A percentile compares a stretch with the other conserved stretches of the same genome.
Evolutionary conservation across 1,140 invertebrate species (phyloP).

Genomic region (Bombus breviceps): DNA sequence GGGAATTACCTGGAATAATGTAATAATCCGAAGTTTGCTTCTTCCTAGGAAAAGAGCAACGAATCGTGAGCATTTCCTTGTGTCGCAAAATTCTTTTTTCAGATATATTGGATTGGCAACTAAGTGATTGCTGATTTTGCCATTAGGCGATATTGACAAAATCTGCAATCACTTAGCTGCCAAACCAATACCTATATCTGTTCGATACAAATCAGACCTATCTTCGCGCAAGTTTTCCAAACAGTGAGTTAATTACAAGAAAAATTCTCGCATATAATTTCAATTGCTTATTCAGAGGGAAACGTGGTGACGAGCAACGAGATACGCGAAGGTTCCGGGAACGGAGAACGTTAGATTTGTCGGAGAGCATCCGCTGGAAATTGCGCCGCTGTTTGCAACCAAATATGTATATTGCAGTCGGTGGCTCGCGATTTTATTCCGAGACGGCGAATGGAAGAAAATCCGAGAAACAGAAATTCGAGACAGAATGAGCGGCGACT

Average conservation of each 20-base stretch:
- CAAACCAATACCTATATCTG: too few species aligned
- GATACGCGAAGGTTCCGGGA: neutral
- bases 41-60: too few species aligned
- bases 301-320: neutral
- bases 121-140: too few species aligned
- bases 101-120: too few species aligned
- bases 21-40: too few species aligned
- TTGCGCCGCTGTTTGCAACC: neutral
- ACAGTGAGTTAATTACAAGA: neutral
- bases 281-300: neutral
- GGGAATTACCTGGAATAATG: too few species aligned
- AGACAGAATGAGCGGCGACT: neutral
- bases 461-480: neutral
- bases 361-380: neutral
- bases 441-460: neutral
- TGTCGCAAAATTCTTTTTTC: too few species aligned
- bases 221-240: too few species aligned
- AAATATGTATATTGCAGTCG: neutral
- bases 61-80: too few species aligned
- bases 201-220: too few species aligned
- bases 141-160: too few species aligned
- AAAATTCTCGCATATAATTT: neutral
- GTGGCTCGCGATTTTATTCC: neutral
- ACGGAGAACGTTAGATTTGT: neutral
- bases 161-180: too few species aligned